Evolutionary conservation across 1,140 invertebrate genomes (phyloP).

Genomic region (Luehdorfia chinensis): DNA sequence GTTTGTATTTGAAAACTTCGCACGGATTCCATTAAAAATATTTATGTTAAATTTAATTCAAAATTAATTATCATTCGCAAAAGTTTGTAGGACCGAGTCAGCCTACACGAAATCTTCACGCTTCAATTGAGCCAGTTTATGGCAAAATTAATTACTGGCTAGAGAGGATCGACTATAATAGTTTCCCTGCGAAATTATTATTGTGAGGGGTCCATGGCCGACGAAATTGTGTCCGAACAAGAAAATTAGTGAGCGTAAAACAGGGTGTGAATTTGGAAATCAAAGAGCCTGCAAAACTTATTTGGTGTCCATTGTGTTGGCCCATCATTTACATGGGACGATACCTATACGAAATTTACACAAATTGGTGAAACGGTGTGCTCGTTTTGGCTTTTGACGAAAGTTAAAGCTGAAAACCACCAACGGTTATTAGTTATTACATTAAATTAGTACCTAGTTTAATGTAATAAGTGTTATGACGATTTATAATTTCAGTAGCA

Average conservation of each 20-base stretch:
- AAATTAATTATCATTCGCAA: conserved; percentile 63
- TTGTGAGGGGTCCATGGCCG: conserved; percentile 58
- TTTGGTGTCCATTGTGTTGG: conserved; percentile 53
- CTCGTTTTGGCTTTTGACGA: conserved; percentile 19
- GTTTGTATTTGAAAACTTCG: conserved; percentile 24
- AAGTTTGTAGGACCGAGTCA: conserved; percentile 40
- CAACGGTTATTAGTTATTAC: no score
- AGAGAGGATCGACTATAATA: conserved; percentile 71
- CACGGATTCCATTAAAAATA: conserved; percentile 17
- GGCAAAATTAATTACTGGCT: conserved; percentile 72
- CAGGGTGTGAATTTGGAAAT: conserved; percentile 71
- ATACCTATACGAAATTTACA: conserved; percentile 50
- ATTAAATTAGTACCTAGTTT: no score
- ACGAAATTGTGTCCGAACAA: conserved; percentile 74
- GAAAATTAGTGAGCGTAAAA: conserved; percentile 76
- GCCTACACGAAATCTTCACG: conserved; percentile 67
- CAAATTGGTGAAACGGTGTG: conserved; percentile 23
- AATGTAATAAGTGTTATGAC: no score
- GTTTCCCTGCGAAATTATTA: conserved; percentile 72
- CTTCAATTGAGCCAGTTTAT: conserved; percentile 73
- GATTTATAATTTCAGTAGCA: no score
- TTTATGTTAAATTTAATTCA: conserved; percentile 37
- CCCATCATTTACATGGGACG: conserved; percentile 61
- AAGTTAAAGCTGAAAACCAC: neutral
- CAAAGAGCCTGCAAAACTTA: conserved; percentile 62